phyloP scores from a whole-genome alignment of 2,113 vertebrate species.

The Pachypanchax playfairii region DNA sequence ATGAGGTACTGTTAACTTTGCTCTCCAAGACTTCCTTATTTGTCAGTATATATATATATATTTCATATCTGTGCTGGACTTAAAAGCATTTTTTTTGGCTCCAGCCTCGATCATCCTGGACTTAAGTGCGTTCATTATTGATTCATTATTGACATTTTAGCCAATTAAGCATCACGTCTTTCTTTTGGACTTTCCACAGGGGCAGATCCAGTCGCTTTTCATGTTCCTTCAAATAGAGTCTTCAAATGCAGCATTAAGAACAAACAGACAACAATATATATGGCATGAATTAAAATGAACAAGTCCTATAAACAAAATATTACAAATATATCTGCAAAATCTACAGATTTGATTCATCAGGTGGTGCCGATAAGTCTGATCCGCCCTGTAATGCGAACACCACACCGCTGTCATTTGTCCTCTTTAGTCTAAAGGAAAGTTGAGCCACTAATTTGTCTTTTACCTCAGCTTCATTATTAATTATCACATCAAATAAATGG shows the following conservation, averaged over 20 bases:
- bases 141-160: conserved; percentile 19
- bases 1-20: neutral
- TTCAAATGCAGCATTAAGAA: conserved; percentile 10
- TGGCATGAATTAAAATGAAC: conserved; percentile 11
- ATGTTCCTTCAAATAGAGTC: neutral
- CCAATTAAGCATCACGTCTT: conserved; percentile 2
- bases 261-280: conserved; percentile 10
- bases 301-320: neutral
- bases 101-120: neutral
- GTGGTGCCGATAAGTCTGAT: too few relatives aligned
- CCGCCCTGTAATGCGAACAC: too few relatives aligned
- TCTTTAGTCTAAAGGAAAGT: conserved; percentile 34
- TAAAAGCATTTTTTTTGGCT: neutral
- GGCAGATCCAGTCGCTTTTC: conserved; percentile 3
- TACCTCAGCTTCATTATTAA: conserved; percentile 57
- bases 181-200: neutral
- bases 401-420: conserved; percentile 18
- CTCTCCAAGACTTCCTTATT: neutral
- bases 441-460: conserved; percentile 47
- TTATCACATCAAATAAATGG: conserved; percentile 69
- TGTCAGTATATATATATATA: too few relatives aligned
- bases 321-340: neutral
- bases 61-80: neutral
- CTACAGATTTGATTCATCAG: too few relatives aligned
- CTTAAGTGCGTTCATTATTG: conserved; percentile 11